Evolutionary conservation across 2,888 invertebrate genomes (phyloP).

Genomic region (Orthonevra nobilis): DNA sequence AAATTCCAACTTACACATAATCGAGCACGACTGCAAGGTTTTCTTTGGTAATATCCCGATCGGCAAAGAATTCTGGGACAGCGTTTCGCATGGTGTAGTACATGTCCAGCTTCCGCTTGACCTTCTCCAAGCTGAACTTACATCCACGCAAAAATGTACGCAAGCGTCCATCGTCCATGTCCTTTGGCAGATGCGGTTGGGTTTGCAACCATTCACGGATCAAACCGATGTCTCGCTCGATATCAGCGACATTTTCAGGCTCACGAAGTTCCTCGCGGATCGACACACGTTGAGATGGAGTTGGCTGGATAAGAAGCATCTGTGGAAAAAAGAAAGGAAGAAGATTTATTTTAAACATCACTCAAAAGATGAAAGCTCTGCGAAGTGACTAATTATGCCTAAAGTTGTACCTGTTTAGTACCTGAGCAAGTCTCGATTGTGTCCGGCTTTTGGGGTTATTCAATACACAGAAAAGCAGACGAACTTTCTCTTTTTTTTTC

Average conservation of each 20-base stretch:
- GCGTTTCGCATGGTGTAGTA: constrained; percentile 92
- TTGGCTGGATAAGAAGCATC: constrained; percentile 85
- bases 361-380: constrained; percentile 15
- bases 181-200: constrained; percentile 85
- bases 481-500: constrained; percentile 59
- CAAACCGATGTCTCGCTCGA: constrained; percentile 83
- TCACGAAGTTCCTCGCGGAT: constrained; percentile 87
- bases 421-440: neutral
- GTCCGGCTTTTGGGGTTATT: constrained; percentile 56
- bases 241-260: constrained; percentile 81
- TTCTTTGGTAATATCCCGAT: constrained; percentile 87
- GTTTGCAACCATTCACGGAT: constrained; percentile 86
- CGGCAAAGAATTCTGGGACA: constrained; percentile 90
- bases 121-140: constrained; percentile 92
- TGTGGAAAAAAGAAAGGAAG: constrained; percentile 56
- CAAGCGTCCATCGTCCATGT: constrained; percentile 87
- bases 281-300: constrained; percentile 84
- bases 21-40: constrained; percentile 87
- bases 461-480: constrained; percentile 58
- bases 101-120: constrained; percentile 92
- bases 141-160: constrained; percentile 92
- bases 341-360: neutral
- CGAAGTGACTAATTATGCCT: constrained; percentile 18
- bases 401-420: constrained; percentile 17
- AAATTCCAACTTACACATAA: constrained; percentile 87